Base-by-base conservation (phyloP, 92 coral and sea anemone species). In the Metridium senile region DNA sequence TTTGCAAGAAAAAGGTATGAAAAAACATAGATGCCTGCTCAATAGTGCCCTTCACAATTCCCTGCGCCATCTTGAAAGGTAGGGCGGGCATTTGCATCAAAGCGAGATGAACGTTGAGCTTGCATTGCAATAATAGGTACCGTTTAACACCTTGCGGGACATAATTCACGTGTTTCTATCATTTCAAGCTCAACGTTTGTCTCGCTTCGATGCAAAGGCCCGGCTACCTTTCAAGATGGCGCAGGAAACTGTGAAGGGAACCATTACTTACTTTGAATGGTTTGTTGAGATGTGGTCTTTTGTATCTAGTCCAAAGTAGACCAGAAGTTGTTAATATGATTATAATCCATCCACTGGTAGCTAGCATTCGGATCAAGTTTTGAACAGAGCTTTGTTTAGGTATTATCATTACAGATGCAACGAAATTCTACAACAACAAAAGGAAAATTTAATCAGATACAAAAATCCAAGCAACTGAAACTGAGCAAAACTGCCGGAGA, bases 201-300 rank as follows among this genome's bases (percentile, higher is more conserved):
- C n/a, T n/a, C n/a, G n/a, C n/a, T n/a, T n/a, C n/a, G n/a, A n/a
- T n/a, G n/a, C n/a, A n/a, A n/a, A n/a, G n/a, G n/a, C n/a, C n/a
- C n/a, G n/a, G n/a, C n/a, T n/a, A n/a, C n/a, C n/a, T n/a, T n/a
- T n/a, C n/a, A n/a, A n/a, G n/a, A n/a, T n/a, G n/a, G n/a, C n/a
- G n/a, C n/a, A n/a, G n/a, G n/a, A n/a, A n/a, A n/a, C n/a, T n/a
- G n/a, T n/a, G n/a, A n/a, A n/a, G n/a, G n/a, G n/a, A n/a, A n/a
- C n/a, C n/a, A n/a, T n/a, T 39, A 4, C 74, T 77, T 62, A 82
- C 93, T 84, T 85, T 89, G 28, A 85, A 81, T 11, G 90, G 88
- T 49, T 88, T 70, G 18, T 59, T 45, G 18, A 80, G 23, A 20
- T 78, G 33, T 1, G 84, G 86, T 70, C 45, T 76, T 53, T 69